Conservation (phyloP, 2,888 invertebrate species). For the Lamellibrachia satsuma region DNA sequence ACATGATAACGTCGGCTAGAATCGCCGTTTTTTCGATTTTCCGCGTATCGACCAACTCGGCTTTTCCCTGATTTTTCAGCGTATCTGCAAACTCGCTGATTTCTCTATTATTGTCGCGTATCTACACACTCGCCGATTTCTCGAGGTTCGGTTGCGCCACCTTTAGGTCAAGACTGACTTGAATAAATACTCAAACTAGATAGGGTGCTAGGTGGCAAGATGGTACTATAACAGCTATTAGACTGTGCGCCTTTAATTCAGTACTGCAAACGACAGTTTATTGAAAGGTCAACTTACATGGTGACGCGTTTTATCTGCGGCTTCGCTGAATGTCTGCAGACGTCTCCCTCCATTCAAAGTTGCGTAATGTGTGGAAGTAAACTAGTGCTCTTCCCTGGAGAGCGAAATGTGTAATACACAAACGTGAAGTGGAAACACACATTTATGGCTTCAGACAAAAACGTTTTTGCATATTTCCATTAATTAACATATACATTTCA, state of each 20-base stretch:
- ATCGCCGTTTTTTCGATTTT: too few relatives aligned
- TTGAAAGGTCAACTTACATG: neutral
- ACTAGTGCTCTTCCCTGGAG: neutral
- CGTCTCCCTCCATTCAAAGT: neutral
- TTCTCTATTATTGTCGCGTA: too few relatives aligned
- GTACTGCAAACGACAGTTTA: neutral
- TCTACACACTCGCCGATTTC: too few relatives aligned
- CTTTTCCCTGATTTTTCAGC: too few relatives aligned
- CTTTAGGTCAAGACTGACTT: too few relatives aligned
- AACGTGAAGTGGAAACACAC: neutral
- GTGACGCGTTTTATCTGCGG: neutral
- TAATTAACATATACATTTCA: neutral
- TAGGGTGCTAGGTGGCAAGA: too few relatives aligned
- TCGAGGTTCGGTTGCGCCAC: too few relatives aligned
- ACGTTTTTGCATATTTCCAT: neutral
- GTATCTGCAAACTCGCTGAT: too few relatives aligned
- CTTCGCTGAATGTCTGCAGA: neutral
- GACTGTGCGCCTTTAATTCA: neutral
- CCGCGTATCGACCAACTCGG: too few relatives aligned
- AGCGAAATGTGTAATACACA: neutral
- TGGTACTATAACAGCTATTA: too few relatives aligned
- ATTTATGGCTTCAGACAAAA: neutral
- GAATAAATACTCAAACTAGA: too few relatives aligned
- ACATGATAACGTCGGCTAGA: too few relatives aligned
- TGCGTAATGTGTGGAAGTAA: neutral